phyloP scores from a whole-genome alignment of 23 tunicate species.

The Trididemnum nubilum region DNA sequence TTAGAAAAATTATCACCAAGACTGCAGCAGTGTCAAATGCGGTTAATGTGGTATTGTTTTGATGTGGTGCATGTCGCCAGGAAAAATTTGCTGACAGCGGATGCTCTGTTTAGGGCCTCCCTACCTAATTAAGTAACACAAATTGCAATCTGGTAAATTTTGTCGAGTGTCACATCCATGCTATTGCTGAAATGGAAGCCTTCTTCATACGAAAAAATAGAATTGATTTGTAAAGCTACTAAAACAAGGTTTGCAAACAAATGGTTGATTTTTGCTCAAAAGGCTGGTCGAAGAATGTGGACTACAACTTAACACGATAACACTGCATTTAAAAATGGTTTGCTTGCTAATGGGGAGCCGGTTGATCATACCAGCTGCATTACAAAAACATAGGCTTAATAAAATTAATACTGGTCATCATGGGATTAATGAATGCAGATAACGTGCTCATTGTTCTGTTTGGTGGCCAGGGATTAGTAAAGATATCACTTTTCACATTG shows the following conservation, averaged over 20 bases:
- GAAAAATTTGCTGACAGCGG: background rate
- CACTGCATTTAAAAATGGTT: too few relatives aligned
- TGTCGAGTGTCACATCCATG: background rate
- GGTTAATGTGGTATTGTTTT: background rate
- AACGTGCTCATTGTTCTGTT: background rate
- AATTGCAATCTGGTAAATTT: background rate
- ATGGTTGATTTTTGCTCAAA: background rate
- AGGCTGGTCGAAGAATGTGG: background rate
- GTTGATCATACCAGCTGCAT: background rate
- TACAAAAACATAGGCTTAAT: background rate
- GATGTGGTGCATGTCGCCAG: background rate
- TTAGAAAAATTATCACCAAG: background rate
- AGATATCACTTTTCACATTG: background rate
- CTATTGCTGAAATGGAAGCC: background rate
- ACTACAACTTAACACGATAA: background rate
- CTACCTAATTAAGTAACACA: background rate
- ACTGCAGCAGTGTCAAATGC: background rate
- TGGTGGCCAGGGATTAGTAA: background rate
- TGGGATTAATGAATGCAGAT: background rate
- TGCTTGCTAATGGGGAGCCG: background rate
- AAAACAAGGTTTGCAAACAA: background rate
- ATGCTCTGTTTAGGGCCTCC: background rate
- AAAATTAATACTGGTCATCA: background rate
- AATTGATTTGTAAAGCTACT: background rate
- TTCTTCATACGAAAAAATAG: background rate